A percentile compares a stretch with the other conserved stretches of the same genome.
These are phyloP conservation scores for Caenorhabditis sp. DNA, from an alignment of 2,888 invertebrate species.

Conservation along the genomic window DNA sequence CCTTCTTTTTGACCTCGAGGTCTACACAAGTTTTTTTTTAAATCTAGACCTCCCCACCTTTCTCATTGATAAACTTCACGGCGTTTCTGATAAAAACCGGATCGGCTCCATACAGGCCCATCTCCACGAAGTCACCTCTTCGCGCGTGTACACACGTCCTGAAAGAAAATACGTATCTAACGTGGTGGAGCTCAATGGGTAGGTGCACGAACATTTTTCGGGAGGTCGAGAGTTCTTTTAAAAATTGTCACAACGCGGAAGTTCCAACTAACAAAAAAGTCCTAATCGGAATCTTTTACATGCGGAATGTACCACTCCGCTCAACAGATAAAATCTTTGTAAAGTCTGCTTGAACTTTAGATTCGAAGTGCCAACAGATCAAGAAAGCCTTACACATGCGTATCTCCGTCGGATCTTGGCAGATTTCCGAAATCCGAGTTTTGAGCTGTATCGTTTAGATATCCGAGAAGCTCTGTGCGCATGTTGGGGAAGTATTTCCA, in stretches of 20 bases:
- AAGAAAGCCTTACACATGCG: constrained; percentile 13
- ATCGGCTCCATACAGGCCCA: constrained; percentile 4
- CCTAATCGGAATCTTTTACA: too few relatives aligned
- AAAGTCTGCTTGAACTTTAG: too few relatives aligned
- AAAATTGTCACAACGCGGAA: too few relatives aligned
- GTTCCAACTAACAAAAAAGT: too few relatives aligned
- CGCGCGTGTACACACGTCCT: constrained; percentile 20
- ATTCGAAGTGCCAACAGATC: background rate
- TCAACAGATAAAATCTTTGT: too few relatives aligned
- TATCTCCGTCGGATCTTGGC: constrained; percentile 2
- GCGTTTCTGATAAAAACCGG: constrained; percentile 13
- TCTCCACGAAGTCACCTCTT: constrained; percentile 17
- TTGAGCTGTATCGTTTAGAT: background rate
- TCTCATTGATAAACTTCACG: background rate
- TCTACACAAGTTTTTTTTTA: too few relatives aligned
- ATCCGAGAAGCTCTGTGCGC: background rate
- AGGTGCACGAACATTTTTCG: too few relatives aligned
- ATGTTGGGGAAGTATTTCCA: constrained; percentile 18
- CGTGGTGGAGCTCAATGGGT: too few relatives aligned
- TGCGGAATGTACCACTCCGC: background rate
- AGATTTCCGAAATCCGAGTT: constrained; percentile 15
- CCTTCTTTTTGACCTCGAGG: too few relatives aligned
- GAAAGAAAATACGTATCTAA: too few relatives aligned
- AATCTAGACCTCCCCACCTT: background rate
- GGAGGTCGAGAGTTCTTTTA: too few relatives aligned